Percentiles rank a stretch among this genome's conserved stretches.
phyloP scores from a whole-genome alignment of 2,113 vertebrate species.

The Dicrurus megarhynchus region DNA sequence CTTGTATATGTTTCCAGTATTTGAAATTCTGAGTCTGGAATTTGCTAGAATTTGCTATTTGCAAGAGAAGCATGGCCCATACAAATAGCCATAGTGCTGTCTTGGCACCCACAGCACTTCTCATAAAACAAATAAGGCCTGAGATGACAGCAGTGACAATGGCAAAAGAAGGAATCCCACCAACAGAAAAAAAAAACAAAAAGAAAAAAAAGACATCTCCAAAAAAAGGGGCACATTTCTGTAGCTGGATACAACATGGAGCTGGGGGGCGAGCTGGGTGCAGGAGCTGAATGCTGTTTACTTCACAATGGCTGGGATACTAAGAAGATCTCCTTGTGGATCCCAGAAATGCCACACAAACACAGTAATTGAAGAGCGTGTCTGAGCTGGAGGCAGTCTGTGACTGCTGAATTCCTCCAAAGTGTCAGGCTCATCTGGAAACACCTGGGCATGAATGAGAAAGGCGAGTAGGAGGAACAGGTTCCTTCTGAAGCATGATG shows the following conservation, averaged over 20 bases:
- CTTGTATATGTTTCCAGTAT: neutral
- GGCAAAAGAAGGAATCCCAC: neutral
- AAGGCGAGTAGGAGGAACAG: neutral
- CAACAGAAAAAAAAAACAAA: neutral
- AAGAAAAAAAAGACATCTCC: neutral
- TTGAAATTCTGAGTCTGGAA: neutral
- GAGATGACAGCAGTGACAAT: neutral
- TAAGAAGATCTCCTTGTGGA: neutral
- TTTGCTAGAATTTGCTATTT: neutral
- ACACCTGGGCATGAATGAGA: neutral
- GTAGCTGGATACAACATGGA: neutral
- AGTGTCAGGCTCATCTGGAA: neutral
- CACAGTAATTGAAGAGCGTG: neutral
- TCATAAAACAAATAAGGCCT: neutral
- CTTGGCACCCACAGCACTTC: neutral
- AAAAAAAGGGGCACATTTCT: neutral
- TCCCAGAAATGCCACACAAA: neutral
- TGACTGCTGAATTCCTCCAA: neutral
- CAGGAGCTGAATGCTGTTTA: neutral
- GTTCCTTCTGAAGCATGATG: neutral
- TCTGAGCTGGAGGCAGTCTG: neutral
- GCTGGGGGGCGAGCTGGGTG: fast-evolving
- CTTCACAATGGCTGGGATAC: neutral
- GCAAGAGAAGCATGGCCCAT: neutral
- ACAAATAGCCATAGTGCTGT: neutral